Conservation (phyloP, 2,113 vertebrate genomes). For the Mesembrinibis cayennensis region DNA sequence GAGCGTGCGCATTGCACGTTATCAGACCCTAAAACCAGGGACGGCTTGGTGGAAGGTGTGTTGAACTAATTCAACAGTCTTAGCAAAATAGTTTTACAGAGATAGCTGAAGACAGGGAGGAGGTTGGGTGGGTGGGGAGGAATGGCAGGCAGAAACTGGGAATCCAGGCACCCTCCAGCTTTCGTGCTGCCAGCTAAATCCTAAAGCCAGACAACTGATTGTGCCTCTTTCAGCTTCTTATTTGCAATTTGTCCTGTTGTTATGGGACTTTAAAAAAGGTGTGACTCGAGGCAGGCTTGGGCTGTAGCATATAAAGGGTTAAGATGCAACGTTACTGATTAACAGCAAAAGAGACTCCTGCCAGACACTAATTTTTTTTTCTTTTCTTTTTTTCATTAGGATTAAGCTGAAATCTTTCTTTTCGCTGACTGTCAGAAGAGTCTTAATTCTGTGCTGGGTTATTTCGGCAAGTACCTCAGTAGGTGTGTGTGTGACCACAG, state of each 20-base stretch:
- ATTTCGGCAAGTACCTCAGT: neutral
- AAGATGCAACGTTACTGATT: neutral
- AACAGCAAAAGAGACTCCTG: neutral
- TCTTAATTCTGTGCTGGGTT: neutral
- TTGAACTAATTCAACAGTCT: neutral
- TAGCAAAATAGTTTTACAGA: neutral
- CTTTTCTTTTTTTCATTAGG: neutral
- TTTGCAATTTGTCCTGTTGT: neutral
- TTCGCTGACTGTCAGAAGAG: neutral
- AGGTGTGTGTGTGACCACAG: neutral
- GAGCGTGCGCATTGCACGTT: neutral
- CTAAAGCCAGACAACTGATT: neutral
- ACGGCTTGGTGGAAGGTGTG: neutral
- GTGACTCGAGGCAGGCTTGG: neutral
- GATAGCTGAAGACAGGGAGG: neutral
- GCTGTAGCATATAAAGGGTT: neutral
- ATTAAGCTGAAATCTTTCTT: constrained; percentile 1
- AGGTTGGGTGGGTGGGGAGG: neutral
- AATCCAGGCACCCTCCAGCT: neutral
- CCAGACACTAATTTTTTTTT: neutral
- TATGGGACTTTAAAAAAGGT: neutral
- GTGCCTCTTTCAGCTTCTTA: neutral
- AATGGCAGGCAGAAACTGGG: neutral
- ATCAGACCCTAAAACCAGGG: neutral
- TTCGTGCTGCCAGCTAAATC: neutral